These are phyloP conservation scores for Protodeltote pygarga DNA, from an alignment of 2,888 invertebrate species.

Conservation along the genomic window DNA sequence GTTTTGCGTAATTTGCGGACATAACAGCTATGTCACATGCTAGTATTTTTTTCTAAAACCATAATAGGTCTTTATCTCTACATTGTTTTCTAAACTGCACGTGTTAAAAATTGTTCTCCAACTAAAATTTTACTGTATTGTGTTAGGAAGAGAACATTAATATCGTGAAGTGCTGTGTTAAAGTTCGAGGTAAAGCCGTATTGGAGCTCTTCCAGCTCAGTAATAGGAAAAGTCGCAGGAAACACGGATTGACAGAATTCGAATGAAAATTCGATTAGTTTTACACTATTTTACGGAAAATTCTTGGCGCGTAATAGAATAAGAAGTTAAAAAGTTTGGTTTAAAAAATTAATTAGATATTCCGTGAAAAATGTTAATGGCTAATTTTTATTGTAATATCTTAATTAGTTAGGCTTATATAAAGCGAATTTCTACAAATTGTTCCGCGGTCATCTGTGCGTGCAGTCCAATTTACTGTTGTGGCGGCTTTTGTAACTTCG, in stretches of 20 bases:
- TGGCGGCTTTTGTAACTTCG: constrained; percentile 60
- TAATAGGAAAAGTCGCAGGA: constrained; percentile 57
- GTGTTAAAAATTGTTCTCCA: constrained; percentile 18
- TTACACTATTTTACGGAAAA: constrained; percentile 21
- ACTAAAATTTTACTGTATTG: constrained; percentile 1
- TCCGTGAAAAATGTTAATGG: constrained; percentile 9
- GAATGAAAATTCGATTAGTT: constrained; percentile 51
- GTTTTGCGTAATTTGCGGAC: constrained; percentile 81
- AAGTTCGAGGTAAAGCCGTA: constrained; percentile 50
- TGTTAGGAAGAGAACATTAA: constrained; percentile 31
- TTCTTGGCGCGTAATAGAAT: not conserved
- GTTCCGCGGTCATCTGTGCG: constrained; percentile 55
- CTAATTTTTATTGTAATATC: constrained; percentile 17
- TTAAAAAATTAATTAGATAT: not conserved
- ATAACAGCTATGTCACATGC: constrained; percentile 67
- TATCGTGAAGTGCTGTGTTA: constrained; percentile 43
- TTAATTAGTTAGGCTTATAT: constrained; percentile 36
- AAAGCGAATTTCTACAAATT: constrained; percentile 42
- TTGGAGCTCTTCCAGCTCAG: constrained; percentile 57
- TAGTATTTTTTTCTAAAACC: constrained; percentile 32
- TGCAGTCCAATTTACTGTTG: constrained; percentile 60
- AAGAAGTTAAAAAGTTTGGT: constrained; percentile 14
- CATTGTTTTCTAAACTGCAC: constrained; percentile 29
- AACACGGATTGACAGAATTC: constrained; percentile 48
- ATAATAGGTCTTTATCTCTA: constrained; percentile 26